Conservation (phyloP, 2,888 invertebrate species). For the Apotomis betuletana region DNA sequence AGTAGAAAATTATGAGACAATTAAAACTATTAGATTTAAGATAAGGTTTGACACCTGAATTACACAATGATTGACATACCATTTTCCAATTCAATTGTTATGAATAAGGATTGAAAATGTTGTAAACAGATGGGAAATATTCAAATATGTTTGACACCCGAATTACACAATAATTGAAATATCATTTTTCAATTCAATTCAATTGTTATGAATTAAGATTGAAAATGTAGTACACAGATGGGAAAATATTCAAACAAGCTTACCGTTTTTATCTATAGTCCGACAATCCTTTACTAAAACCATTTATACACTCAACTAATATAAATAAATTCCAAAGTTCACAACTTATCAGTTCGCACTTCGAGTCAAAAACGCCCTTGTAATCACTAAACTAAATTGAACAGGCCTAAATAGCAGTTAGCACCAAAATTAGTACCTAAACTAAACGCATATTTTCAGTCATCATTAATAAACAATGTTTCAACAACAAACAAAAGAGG, state of each 20-base stretch:
- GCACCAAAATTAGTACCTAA: slow-evolving; percentile 75
- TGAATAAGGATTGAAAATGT: no score
- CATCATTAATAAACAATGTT: slow-evolving; percentile 36
- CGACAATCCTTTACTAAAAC: slow-evolving; percentile 41
- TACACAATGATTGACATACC: no score
- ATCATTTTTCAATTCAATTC: no score
- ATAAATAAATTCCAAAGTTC: slow-evolving; percentile 58
- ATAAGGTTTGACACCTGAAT: no score
- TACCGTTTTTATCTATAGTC: slow-evolving; percentile 38
- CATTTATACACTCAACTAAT: slow-evolving; percentile 51
- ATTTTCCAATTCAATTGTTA: no score
- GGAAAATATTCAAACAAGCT: slow-evolving; percentile 1
- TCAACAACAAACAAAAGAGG: slow-evolving; percentile 19
- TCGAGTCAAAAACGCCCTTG: slow-evolving; percentile 77
- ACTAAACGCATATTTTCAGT: slow-evolving; percentile 53
- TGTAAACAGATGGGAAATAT: no score
- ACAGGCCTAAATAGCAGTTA: slow-evolving; percentile 74
- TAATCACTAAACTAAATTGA: slow-evolving; percentile 72
- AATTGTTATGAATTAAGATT: no score
- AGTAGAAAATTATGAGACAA: no score
- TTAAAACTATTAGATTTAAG: no score
- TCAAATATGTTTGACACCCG: no score
- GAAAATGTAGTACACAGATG: neutral
- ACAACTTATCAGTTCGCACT: slow-evolving; percentile 75
- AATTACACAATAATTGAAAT: no score